A percentile compares a stretch with the other conserved stretches of the same genome.
Evolutionary conservation across 2,797 vertebrate genomes (phyloP).

Genomic region (Cirrhinus mrigala): DNA sequence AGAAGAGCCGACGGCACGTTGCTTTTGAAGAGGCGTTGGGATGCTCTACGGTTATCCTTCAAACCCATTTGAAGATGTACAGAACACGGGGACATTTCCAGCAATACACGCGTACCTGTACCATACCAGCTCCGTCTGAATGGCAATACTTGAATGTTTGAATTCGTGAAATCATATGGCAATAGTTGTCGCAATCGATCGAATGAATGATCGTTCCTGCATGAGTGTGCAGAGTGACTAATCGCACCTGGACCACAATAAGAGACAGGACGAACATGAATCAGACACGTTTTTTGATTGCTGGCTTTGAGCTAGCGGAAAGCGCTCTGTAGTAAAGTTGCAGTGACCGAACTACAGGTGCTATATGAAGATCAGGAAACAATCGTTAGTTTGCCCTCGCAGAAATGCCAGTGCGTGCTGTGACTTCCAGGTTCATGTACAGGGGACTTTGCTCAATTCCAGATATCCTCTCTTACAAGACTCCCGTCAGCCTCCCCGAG

Average conservation of each 20-base stretch:
- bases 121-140: slow-evolving; percentile 19
- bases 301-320: slow-evolving; percentile 30
- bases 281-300: slow-evolving; percentile 21
- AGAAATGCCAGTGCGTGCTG: slow-evolving; percentile 97
- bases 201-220: slow-evolving; percentile 11
- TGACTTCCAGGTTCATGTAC: slow-evolving; percentile 98
- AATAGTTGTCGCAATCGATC: slow-evolving; percentile 37
- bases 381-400: slow-evolving; percentile 79
- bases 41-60: slow-evolving; percentile 35
- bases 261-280: slow-evolving; percentile 18
- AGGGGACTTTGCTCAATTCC: slow-evolving; percentile 96
- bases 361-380: slow-evolving; percentile 81
- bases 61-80: slow-evolving; percentile 38
- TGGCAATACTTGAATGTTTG: slow-evolving; percentile 15
- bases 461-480: slow-evolving; percentile 90
- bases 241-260: slow-evolving; percentile 30
- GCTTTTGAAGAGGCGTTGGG: slow-evolving; percentile 31
- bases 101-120: not conserved
- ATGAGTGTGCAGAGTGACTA: slow-evolving; percentile 40
- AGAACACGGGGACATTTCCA: slow-evolving; percentile 6
- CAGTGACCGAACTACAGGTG: slow-evolving; percentile 70
- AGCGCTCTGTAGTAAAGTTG: slow-evolving; percentile 66
- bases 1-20: slow-evolving; percentile 32
- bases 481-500: slow-evolving; percentile 90
- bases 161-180: slow-evolving; percentile 2